A percentile compares a stretch with the other conserved stretches of the same genome.
Conservation (phyloP, 1,140 invertebrate species). For the Diprion similis region DNA sequence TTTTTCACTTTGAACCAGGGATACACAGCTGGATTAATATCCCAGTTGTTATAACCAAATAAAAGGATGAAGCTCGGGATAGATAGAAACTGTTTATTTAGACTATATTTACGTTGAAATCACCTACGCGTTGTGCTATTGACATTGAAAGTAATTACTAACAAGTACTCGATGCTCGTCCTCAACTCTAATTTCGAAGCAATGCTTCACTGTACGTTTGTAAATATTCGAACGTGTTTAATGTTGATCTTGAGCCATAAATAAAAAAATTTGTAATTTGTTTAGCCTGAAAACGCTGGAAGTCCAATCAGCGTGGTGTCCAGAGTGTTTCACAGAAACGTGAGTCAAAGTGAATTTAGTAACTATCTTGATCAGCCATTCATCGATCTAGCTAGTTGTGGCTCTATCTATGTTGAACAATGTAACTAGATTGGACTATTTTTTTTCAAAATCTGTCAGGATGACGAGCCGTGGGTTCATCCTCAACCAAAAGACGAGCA, state of each 20-base stretch:
- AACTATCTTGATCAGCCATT: constrained; percentile 12
- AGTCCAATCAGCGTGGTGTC: constrained; percentile 57
- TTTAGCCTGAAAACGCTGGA: constrained; percentile 55
- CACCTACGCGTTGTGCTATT: too few relatives aligned
- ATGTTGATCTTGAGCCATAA: background rate
- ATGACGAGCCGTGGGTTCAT: constrained; percentile 59
- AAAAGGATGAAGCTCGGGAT: too few relatives aligned
- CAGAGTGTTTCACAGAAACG: constrained; percentile 54
- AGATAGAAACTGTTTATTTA: too few relatives aligned
- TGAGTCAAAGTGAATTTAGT: constrained; percentile 38
- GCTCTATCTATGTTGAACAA: background rate
- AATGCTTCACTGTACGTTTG: too few relatives aligned
- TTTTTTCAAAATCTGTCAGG: constrained; percentile 34
- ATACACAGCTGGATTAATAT: too few relatives aligned
- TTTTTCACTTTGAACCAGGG: too few relatives aligned
- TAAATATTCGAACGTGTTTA: too few relatives aligned
- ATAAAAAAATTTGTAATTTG: constrained; percentile 22
- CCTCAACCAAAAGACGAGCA: constrained; percentile 54
- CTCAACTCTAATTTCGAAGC: too few relatives aligned
- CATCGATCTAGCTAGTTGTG: constrained; percentile 2
- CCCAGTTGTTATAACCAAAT: too few relatives aligned
- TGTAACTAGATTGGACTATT: constrained; percentile 12
- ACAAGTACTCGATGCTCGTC: too few relatives aligned
- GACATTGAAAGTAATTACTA: too few relatives aligned
- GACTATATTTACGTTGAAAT: too few relatives aligned